Conservation (phyloP, 2,888 invertebrate species). For the Eupeodes luniger region DNA sequence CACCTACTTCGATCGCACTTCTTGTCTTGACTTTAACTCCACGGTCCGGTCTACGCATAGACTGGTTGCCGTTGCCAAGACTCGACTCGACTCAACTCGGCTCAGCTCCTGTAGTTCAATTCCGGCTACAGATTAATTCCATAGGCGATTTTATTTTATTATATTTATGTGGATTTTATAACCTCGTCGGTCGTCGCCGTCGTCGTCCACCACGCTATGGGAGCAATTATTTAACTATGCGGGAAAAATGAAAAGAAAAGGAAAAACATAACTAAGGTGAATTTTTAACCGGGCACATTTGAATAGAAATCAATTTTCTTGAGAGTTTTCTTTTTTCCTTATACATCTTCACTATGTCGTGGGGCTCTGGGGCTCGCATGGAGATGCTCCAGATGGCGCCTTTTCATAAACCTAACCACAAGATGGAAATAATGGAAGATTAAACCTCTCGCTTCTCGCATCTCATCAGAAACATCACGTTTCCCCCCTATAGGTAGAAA, state of each 20-base stretch:
- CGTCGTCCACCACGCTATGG: conserved; percentile 32
- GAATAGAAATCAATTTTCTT: conserved; percentile 60
- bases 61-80: conserved; percentile 24
- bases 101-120: conserved; percentile 12
- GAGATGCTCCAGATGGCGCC: conserved; percentile 56
- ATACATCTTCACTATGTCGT: neutral
- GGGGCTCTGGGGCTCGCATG: neutral
- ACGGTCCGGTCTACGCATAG: conserved; percentile 13
- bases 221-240: conserved; percentile 61
- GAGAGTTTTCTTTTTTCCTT: neutral
- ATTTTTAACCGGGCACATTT: conserved; percentile 41
- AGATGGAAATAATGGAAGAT: neutral
- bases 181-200: conserved; percentile 42
- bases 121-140: conserved; percentile 60
- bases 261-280: neutral
- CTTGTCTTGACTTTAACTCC: neutral
- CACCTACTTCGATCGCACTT: conserved; percentile 52
- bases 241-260: neutral
- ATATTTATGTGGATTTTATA: conserved; percentile 68
- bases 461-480: conserved; percentile 28
- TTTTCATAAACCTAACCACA: conserved; percentile 17
- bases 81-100: neutral
- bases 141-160: conserved; percentile 69
- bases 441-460: too few relatives aligned
- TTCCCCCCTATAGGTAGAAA: neutral